Percentiles rank a stretch among this genome's conserved stretches.
Evolutionary conservation across 2,888 invertebrate genomes (phyloP).

Genomic region (Alcis repandata): DNA sequence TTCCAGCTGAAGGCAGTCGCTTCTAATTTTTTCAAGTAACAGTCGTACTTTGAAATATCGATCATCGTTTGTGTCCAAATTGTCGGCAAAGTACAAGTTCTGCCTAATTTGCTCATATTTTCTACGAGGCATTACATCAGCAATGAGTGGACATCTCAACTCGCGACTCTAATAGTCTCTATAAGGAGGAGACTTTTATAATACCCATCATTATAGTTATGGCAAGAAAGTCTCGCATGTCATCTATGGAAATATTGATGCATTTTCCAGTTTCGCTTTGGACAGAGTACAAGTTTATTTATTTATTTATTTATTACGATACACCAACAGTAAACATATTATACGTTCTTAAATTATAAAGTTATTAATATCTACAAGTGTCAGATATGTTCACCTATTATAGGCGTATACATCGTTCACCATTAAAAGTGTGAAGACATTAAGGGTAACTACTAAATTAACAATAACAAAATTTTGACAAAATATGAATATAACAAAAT

Average conservation of each 20-base stretch:
- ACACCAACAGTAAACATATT: no score
- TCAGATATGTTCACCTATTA: no score
- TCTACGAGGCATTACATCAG: slow-evolving; percentile 8
- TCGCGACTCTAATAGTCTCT: slow-evolving; percentile 7
- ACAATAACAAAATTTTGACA: no score
- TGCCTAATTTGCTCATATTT: slow-evolving; percentile 5
- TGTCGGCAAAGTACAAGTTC: slow-evolving; percentile 7
- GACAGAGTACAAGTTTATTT: not conserved
- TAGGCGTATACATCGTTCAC: no score
- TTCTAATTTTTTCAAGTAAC: slow-evolving; percentile 7
- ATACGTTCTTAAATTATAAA: no score
- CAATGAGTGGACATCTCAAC: slow-evolving; percentile 3
- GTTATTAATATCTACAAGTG: no score
- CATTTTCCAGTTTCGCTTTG: not conserved
- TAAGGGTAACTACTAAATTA: no score
- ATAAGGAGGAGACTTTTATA: slow-evolving; percentile 1
- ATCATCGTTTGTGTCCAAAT: slow-evolving; percentile 7
- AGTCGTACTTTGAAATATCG: slow-evolving; percentile 14
- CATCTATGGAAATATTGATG: slow-evolving; percentile 3
- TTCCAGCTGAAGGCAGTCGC: not conserved
- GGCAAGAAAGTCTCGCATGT: slow-evolving; percentile 7
- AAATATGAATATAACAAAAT: no score
- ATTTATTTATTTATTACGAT: no score
- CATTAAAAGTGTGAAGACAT: no score
- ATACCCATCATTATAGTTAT: slow-evolving; percentile 16